Conservation (phyloP, 1,140 invertebrate species). For the Ylistrum balloti region DNA sequence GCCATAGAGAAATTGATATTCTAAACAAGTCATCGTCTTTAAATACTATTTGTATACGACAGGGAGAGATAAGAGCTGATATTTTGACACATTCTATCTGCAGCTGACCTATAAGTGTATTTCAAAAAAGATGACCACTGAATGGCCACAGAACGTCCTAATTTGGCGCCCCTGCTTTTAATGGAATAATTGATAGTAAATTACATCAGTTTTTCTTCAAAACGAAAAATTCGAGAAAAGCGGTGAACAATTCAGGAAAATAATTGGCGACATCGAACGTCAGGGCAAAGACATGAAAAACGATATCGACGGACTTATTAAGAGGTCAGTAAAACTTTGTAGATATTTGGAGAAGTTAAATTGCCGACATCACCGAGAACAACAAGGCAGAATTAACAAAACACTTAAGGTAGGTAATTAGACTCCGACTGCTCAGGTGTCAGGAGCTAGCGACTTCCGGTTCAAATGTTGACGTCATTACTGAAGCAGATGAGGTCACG, state of each 20-base stretch:
- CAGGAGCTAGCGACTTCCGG: background rate
- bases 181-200: too few relatives aligned
- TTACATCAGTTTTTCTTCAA: too few relatives aligned
- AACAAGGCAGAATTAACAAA: background rate
- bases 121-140: too few relatives aligned
- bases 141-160: too few relatives aligned
- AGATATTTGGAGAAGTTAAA: background rate
- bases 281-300: background rate
- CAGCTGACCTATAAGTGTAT: too few relatives aligned
- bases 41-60: too few relatives aligned
- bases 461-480: background rate
- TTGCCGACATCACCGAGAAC: background rate
- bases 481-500: background rate
- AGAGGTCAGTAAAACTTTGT: background rate
- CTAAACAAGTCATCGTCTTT: too few relatives aligned
- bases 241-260: background rate
- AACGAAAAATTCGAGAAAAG: background rate
- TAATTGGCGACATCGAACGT: background rate
- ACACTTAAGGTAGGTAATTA: background rate
- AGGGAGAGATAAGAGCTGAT: too few relatives aligned
- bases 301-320: background rate
- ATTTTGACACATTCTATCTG: too few relatives aligned
- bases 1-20: too few relatives aligned
- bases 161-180: too few relatives aligned
- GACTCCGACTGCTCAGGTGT: background rate